Percentiles rank a stretch among this genome's conserved stretches.
Evolutionary conservation across 1,140 invertebrate species (phyloP).

Genomic region (Adoxophyes honmai): DNA sequence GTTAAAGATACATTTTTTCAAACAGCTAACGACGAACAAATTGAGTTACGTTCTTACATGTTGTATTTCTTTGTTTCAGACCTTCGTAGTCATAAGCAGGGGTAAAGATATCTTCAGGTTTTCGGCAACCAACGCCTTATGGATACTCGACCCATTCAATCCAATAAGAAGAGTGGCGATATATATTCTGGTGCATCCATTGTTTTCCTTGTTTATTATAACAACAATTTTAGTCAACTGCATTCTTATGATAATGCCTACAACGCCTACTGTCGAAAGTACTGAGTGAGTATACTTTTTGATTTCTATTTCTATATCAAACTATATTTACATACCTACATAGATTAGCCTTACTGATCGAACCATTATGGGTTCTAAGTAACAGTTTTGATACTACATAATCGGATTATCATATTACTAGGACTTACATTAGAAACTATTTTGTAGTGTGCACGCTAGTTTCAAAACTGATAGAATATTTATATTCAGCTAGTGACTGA

Average conservation of each 20-base stretch:
- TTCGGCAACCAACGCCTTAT: constrained; percentile 96
- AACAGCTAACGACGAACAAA: too few relatives aligned
- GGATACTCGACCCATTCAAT: constrained; percentile 97
- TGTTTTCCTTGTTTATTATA: constrained; percentile 98
- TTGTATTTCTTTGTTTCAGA: constrained; percentile 83
- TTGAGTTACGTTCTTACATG: too few relatives aligned
- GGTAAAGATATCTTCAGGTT: constrained; percentile 99
- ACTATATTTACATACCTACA: constrained; percentile 1
- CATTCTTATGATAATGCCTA: constrained; percentile 98
- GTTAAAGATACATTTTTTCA: too few relatives aligned
- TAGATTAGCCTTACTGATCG: too few relatives aligned
- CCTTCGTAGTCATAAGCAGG: constrained; percentile 98
- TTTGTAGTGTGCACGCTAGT: constrained; percentile 71
- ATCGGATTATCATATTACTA: constrained; percentile 12
- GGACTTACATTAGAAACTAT: constrained; percentile 40
- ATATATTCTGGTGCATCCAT: constrained; percentile 97
- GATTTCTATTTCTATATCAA: constrained; percentile 20
- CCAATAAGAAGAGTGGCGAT: constrained; percentile 97
- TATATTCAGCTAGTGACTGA: constrained; percentile 54
- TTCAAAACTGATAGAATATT: constrained; percentile 62
- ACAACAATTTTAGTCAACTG: constrained; percentile 98
- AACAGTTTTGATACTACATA: constrained; percentile 7
- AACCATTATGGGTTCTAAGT: neutral
- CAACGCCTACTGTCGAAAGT: constrained; percentile 94
- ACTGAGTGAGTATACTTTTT: constrained; percentile 91